Conservation (phyloP, 2,797 vertebrate genomes). For the Rhinatrema bivittatum region DNA sequence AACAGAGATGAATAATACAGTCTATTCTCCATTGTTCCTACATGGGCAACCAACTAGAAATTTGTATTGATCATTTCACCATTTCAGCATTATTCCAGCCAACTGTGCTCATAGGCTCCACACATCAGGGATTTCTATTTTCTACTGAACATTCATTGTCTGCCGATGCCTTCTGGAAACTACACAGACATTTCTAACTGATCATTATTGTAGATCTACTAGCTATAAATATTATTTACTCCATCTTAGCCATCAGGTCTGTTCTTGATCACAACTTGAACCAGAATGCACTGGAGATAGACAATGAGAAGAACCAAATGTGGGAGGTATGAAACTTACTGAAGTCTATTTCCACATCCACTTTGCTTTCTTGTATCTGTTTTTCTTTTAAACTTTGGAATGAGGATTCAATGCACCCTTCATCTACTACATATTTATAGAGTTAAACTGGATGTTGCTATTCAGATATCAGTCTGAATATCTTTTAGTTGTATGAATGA, state of each 20-base stretch:
- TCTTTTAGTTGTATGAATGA: too few relatives aligned
- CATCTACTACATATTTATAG: too few relatives aligned
- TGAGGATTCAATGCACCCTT: too few relatives aligned
- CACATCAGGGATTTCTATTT: slow-evolving; percentile 15
- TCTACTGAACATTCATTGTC: slow-evolving; percentile 26
- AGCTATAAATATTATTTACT: slow-evolving; percentile 53
- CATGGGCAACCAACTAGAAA: slow-evolving; percentile 37
- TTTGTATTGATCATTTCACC: slow-evolving; percentile 30
- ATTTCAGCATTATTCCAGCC: slow-evolving; percentile 37
- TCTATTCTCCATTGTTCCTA: too few relatives aligned
- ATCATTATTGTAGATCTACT: slow-evolving; percentile 24
- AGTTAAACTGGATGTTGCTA: too few relatives aligned
- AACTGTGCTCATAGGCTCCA: slow-evolving; percentile 14
- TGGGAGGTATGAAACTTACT: slow-evolving; percentile 46
- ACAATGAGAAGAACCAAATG: slow-evolving; percentile 27
- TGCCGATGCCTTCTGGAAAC: slow-evolving; percentile 35
- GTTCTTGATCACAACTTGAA: slow-evolving; percentile 30
- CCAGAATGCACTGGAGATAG: slow-evolving; percentile 46
- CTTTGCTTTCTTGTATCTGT: too few relatives aligned
- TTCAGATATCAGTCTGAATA: too few relatives aligned
- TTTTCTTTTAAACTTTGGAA: too few relatives aligned
- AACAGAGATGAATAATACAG: slow-evolving; percentile 36
- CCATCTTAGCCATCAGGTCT: neutral
- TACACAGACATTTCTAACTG: slow-evolving; percentile 29
- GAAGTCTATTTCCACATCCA: too few relatives aligned